Conservation (phyloP, 2,888 invertebrate species). For the Sarcophaga subvicina region DNA sequence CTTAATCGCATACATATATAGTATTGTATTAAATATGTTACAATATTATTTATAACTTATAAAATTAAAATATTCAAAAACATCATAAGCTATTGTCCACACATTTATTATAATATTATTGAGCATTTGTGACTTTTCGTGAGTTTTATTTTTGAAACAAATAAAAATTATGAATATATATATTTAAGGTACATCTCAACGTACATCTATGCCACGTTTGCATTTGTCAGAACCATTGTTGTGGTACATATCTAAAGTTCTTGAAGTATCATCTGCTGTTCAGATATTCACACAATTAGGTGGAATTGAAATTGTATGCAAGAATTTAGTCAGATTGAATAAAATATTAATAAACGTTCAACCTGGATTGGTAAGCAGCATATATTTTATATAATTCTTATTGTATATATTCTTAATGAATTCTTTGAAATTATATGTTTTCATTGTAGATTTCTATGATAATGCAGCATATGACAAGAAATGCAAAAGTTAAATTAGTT, state of each 20-base stretch:
- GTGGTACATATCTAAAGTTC: slow-evolving; percentile 90
- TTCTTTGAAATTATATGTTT: background rate
- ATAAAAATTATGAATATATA: background rate
- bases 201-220: slow-evolving; percentile 79
- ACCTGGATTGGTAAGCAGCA: slow-evolving; percentile 85
- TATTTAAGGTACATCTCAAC: slow-evolving; percentile 77
- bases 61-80: no score
- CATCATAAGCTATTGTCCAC: no score
- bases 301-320: slow-evolving; percentile 88
- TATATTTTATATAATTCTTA: background rate
- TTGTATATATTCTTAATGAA: background rate
- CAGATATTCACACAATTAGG: slow-evolving; percentile 89
- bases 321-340: slow-evolving; percentile 89
- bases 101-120: no score
- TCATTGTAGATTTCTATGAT: slow-evolving; percentile 81
- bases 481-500: slow-evolving; percentile 81
- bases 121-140: no score
- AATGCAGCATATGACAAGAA: slow-evolving; percentile 85
- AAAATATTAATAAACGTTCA: slow-evolving; percentile 87
- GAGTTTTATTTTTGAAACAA: background rate
- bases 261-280: slow-evolving; percentile 90
- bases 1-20: no score
- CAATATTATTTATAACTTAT: no score
- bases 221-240: slow-evolving; percentile 93
- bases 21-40: no score